Base-by-base conservation (phyloP, 2,797 vertebrate genomes). In the Sphenopsis melanotis region DNA sequence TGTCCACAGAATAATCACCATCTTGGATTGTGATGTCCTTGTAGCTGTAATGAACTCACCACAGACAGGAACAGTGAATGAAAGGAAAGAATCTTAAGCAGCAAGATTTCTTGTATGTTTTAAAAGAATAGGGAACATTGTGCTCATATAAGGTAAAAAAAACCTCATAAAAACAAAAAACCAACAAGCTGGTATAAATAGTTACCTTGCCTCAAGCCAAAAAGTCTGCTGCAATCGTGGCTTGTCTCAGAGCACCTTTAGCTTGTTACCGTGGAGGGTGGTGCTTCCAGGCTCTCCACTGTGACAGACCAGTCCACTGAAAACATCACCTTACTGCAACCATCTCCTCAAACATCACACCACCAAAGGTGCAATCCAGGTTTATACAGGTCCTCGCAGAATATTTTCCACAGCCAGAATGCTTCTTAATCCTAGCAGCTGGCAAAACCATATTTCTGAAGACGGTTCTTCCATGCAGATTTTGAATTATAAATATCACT, bases 151-250 rank as follows among this genome's bases (percentile, higher is more conserved):
- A 36, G 10, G 17, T 41, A 21, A 70, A 91, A 52, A 53, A 30
- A 2, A 9, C 1, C 3, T 1, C 8, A 12, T 4, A 57, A 39
- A 39, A 60, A 1, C 9, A 39, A 15, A 39, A 59, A 59, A 15
- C 2, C 5, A 21, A 13, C 65, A 15, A 34, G 12, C 17, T n/a
- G 5, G 4, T 15, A 46, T n/a, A 47, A 22, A 21, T 2, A 36
- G 14, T 39, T 22, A 18, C 9, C 17, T 76, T 53, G 20, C n/a
- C 10, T 60, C 12, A 26, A 80, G 23, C 3, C 50, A 69, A 68
- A 71, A 60, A 5, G 4, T 36, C 34, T 60, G 41, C 34, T 52
- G 37, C 46, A 85, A 6, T 17, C 3, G 0, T 32, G 13, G 8
- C 11, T 72, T n/a, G 22, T 41, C 71, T 76, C 20, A 41, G 21